These are phyloP conservation scores for Odontothrips loti DNA, from an alignment of 2,888 invertebrate genomes.

Conservation along the genomic window DNA sequence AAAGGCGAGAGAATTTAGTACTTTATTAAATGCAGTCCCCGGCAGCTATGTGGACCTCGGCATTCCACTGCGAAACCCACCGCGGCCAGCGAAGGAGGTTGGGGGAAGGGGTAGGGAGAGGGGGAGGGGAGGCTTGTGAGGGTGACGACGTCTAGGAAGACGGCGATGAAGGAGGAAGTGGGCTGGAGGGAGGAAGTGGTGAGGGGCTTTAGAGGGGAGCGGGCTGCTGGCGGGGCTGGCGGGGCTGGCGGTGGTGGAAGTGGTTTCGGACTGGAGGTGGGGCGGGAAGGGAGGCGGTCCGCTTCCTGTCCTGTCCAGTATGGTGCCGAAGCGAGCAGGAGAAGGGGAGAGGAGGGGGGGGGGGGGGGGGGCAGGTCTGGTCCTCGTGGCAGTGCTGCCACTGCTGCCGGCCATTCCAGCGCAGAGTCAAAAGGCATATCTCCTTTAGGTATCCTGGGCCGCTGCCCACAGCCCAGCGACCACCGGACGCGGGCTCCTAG, in stretches of 20 bases:
- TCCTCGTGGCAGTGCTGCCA: background rate
- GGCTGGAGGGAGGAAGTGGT: background rate
- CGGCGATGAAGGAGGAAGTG: background rate
- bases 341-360: background rate
- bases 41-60: no score
- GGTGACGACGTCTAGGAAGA: background rate
- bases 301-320: no score
- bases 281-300: background rate
- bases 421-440: background rate
- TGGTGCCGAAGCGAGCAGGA: background rate
- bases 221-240: background rate
- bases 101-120: background rate
- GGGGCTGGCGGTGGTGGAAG: background rate
- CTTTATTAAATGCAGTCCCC: background rate
- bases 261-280: background rate
- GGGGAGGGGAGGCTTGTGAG: background rate
- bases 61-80: background rate
- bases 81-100: background rate
- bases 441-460: background rate
- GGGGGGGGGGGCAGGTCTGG: background rate
- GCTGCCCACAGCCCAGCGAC: background rate
- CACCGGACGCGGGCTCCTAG: no score
- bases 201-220: background rate
- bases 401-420: background rate
- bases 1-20: background rate